Evolutionary conservation across 2,888 invertebrate genomes (phyloP), one percentile per base, ranked within the genome.

Genomic region (Caenorhabditis japonica): DNA sequence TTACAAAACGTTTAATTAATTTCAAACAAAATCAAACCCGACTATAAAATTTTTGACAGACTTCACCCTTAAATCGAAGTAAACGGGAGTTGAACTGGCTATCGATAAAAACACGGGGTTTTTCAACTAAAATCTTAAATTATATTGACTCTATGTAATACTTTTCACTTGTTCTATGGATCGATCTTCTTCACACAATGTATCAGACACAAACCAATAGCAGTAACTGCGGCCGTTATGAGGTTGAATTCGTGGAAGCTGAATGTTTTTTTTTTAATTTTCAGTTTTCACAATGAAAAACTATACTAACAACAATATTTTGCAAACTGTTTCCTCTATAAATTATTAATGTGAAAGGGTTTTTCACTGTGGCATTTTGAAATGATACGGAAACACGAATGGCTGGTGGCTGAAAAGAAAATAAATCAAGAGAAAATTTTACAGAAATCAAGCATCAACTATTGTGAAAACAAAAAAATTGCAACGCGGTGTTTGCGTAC

Each of bases 151-250:
- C 3, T n/a, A 7, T 8, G 12, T 13, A 12, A 21, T 5, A 25
- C 8, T n/a, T 1, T n/a, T 19, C 2, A 46, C 47, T 10, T 47
- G 38, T 27, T 47, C 27, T 10, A 7, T 10, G 5, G 49, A 19
- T 0, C 27, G 38, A 25, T 60, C 51, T 8, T 41, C 30, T 25
- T 51, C 51, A 19, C 60, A 60, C 13, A 60, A 7, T 8, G 60
- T 60, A 23, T 60, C 60, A 5, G 60, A 51, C n/a, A 51, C 25
- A 13, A 41, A 49, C 60, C 49, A 60, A 13, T 51, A 60, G 10
- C 19, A 27, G n/a, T 27, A 58, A 23, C 23, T 34, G 15, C 36
- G n/a, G 19, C 25, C 43, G 13, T 46, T 23, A 12, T 58, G 46
- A 12, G 58, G 15, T 38, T 58, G 58, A 15, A 58, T 15, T 10